phyloP scores from a whole-genome alignment of 2,797 vertebrate genomes.

The Kryptolebias ocellatus region DNA sequence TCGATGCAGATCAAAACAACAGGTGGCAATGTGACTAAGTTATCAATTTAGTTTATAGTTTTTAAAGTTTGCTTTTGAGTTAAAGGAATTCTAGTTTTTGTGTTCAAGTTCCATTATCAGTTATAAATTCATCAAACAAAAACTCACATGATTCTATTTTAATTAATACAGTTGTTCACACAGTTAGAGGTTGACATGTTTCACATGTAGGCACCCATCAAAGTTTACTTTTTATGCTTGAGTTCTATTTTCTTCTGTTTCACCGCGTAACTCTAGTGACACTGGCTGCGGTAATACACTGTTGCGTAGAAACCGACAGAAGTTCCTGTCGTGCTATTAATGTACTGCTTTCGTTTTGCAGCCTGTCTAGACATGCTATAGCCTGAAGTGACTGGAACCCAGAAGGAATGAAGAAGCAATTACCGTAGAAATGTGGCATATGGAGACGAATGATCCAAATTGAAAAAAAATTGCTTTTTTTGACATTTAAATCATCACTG shows the following conservation, averaged over 20 bases:
- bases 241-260: conserved; percentile 4
- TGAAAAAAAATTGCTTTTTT: background rate
- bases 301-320: conserved; percentile 18
- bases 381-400: conserved; percentile 22
- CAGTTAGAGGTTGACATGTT: background rate
- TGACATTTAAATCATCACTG: background rate
- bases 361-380: conserved; percentile 27
- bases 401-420: conserved; percentile 25
- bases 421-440: conserved; percentile 15
- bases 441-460: background rate
- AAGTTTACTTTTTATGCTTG: background rate
- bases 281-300: background rate
- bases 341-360: conserved; percentile 11
- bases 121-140: background rate
- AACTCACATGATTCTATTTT: background rate
- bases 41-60: background rate
- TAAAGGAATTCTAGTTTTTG: background rate
- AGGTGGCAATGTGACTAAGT: background rate
- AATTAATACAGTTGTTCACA: background rate
- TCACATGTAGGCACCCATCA: background rate
- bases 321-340: conserved; percentile 5
- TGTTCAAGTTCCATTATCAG: background rate
- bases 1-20: background rate
- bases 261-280: conserved; percentile 1
- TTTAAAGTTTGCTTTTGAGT: background rate